phyloP scores from a whole-genome alignment of 2,113 vertebrate genomes.

The Fregetta grallaria region DNA sequence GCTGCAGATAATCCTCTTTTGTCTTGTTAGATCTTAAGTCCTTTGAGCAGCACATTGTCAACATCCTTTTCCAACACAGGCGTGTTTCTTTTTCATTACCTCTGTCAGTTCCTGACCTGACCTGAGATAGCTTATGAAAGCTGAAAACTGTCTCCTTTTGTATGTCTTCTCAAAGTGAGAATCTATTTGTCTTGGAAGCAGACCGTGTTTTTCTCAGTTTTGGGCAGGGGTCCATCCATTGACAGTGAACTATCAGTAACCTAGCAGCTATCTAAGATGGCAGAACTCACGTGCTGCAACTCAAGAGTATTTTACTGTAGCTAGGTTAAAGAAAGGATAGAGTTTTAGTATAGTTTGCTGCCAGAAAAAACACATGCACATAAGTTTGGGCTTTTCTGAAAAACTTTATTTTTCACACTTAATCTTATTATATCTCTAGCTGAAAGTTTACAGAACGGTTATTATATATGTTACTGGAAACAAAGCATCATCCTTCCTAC shows the following conservation, averaged over 20 bases:
- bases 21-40: not conserved
- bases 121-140: fast-evolving
- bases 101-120: not conserved
- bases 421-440: not conserved
- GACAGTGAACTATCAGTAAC: not conserved
- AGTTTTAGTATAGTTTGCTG: fast-evolving
- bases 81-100: not conserved
- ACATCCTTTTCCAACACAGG: not conserved
- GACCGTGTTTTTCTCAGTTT: not conserved
- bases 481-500: not conserved
- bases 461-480: not conserved
- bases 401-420: not conserved
- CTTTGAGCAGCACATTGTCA: not conserved
- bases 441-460: not conserved
- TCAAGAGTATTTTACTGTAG: not conserved
- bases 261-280: not conserved
- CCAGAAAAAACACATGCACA: not conserved
- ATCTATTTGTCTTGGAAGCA: not conserved
- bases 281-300: not conserved
- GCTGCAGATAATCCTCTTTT: not conserved
- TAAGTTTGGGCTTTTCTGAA: not conserved
- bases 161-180: not conserved
- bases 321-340: not conserved
- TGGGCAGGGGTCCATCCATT: not conserved
- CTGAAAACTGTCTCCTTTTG: not conserved